phyloP scores from a whole-genome alignment of 2,113 vertebrate species.

The Epinephelus lanceolatus region DNA sequence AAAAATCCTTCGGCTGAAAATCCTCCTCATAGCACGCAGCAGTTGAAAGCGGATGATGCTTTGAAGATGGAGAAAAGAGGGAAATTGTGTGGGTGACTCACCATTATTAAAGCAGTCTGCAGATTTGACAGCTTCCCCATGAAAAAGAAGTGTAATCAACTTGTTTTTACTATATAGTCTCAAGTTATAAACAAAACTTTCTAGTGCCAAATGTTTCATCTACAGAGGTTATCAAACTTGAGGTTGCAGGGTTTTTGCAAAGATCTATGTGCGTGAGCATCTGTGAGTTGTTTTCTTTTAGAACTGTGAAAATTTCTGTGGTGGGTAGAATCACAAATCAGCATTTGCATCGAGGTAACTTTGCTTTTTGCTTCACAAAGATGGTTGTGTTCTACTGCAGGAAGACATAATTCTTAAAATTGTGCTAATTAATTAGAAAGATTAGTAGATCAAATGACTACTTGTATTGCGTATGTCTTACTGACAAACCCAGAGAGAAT shows the following conservation, averaged over 20 bases:
- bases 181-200: slow-evolving; percentile 26
- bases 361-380: slow-evolving; percentile 2
- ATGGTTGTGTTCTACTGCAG: background rate
- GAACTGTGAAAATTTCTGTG: background rate
- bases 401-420: background rate
- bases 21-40: slow-evolving; percentile 6
- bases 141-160: slow-evolving; percentile 44
- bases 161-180: slow-evolving; percentile 16
- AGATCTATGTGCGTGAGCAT: background rate
- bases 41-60: slow-evolving; percentile 21
- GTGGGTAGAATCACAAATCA: background rate
- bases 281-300: background rate
- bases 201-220: slow-evolving; percentile 9
- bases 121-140: slow-evolving; percentile 35
- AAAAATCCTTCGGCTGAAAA: slow-evolving; percentile 27
- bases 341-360: background rate
- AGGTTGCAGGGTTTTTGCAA: background rate
- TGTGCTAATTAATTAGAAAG: background rate
- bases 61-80: slow-evolving; percentile 36
- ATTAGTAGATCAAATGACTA: background rate
- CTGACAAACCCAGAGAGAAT: background rate
- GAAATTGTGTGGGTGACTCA: slow-evolving; percentile 16
- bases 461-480: background rate
- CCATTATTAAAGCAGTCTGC: slow-evolving; percentile 22
- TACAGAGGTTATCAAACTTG: slow-evolving; percentile 5